Evolutionary conservation across 92 coral and sea anemone species (phyloP).

Genomic region (Actinostola sp.): DNA sequence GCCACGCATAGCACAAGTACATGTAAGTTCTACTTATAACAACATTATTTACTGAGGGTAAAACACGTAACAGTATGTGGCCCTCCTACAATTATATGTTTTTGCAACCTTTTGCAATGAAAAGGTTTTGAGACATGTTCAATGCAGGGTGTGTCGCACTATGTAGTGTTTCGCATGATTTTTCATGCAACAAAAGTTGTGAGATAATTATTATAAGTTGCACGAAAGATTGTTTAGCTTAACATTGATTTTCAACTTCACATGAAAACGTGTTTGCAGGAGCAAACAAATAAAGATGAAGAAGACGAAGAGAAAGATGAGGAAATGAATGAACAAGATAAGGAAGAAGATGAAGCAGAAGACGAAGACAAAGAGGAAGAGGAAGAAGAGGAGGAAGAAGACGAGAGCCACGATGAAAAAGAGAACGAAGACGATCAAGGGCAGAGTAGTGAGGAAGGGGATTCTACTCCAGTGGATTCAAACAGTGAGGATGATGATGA

Average conservation of each 20-base stretch:
- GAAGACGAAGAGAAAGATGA: constrained; percentile 54
- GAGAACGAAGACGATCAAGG: constrained; percentile 64
- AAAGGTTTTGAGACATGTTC: too few relatives aligned
- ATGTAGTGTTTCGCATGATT: too few relatives aligned
- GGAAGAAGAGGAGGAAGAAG: constrained; percentile 47
- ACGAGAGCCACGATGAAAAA: constrained; percentile 56
- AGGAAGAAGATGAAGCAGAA: constrained; percentile 39
- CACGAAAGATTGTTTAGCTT: background rate
- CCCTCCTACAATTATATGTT: too few relatives aligned
- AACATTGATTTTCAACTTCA: background rate
- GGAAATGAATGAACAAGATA: constrained; percentile 37
- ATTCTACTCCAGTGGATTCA: constrained; percentile 64
- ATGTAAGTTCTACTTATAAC: too few relatives aligned
- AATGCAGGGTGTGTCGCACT: too few relatives aligned
- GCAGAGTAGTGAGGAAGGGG: constrained; percentile 77
- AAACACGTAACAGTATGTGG: too few relatives aligned
- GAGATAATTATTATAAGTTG: background rate
- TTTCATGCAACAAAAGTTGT: too few relatives aligned
- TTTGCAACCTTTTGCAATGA: too few relatives aligned
- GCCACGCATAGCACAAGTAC: too few relatives aligned
- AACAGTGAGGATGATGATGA: constrained; percentile 77
- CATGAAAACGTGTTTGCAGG: constrained; percentile 28
- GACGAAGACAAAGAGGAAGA: constrained; percentile 35
- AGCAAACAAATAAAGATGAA: constrained; percentile 43
- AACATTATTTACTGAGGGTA: too few relatives aligned